Evolutionary conservation across 2,113 vertebrate genomes (phyloP).

Genomic region (Ivindomyrus marchei): DNA sequence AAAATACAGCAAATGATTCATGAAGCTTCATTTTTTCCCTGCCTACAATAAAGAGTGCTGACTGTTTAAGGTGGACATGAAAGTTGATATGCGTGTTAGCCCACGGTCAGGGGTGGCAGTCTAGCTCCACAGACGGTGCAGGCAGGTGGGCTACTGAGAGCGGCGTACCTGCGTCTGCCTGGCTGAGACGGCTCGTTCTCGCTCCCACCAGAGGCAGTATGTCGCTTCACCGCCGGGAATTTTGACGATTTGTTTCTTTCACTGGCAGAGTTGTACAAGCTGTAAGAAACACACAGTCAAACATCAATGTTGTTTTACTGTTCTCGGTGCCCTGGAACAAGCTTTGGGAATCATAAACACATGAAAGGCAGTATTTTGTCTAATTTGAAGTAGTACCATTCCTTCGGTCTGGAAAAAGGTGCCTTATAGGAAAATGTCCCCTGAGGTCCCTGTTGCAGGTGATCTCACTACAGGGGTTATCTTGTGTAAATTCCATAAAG

Average conservation of each 20-base stretch:
- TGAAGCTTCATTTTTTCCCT: neutral
- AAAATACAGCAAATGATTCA: neutral
- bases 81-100: neutral
- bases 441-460: neutral
- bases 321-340: neutral
- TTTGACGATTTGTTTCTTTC: constrained; percentile 76
- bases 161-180: constrained; percentile 61
- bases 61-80: neutral
- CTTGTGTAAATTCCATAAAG: neutral
- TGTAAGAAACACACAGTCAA: constrained; percentile 28
- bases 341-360: neutral
- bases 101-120: neutral
- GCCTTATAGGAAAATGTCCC: neutral
- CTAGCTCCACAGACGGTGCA: neutral
- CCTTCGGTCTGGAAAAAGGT: neutral
- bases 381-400: neutral
- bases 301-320: neutral
- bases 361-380: neutral
- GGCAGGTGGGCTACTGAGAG: neutral
- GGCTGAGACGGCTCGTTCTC: constrained; percentile 68
- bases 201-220: constrained; percentile 69
- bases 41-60: neutral
- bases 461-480: neutral
- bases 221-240: constrained; percentile 62
- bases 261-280: constrained; percentile 70